Evolutionary conservation across 2,797 vertebrate genomes (phyloP).

Genomic region (Aselliscus stoliczkanus): DNA sequence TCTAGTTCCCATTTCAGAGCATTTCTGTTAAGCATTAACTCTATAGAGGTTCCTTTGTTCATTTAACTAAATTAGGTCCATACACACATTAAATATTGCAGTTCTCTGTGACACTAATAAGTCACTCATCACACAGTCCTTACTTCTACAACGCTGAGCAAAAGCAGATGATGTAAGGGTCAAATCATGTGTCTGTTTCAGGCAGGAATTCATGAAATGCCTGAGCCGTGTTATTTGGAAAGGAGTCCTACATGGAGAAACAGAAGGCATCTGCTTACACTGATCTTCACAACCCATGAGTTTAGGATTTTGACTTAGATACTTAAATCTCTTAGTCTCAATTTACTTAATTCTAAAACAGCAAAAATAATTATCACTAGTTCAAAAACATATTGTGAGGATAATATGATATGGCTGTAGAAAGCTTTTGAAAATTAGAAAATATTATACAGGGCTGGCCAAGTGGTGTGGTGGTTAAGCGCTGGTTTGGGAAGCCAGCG

Average conservation of each 20-base stretch:
- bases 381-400: not conserved
- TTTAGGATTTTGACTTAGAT: not conserved
- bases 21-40: not conserved
- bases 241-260: not conserved
- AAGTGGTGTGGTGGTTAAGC: no score
- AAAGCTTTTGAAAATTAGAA: constrained; percentile 3
- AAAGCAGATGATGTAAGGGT: not conserved
- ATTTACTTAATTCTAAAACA: not conserved
- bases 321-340: not conserved
- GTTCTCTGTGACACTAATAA: not conserved
- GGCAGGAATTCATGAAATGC: not conserved
- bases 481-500: no score
- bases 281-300: not conserved
- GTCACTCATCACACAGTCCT: not conserved
- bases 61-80: constrained; percentile 8
- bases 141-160: not conserved
- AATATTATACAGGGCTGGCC: not conserved
- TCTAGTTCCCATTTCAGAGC: not conserved
- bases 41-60: not conserved
- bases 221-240: not conserved
- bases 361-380: not conserved
- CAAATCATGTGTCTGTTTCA: not conserved
- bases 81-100: not conserved
- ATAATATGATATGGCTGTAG: not conserved
- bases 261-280: not conserved